Evolutionary conservation across 1,140 invertebrate species (phyloP).

Genomic region (Dendroctonus ponderosae): DNA sequence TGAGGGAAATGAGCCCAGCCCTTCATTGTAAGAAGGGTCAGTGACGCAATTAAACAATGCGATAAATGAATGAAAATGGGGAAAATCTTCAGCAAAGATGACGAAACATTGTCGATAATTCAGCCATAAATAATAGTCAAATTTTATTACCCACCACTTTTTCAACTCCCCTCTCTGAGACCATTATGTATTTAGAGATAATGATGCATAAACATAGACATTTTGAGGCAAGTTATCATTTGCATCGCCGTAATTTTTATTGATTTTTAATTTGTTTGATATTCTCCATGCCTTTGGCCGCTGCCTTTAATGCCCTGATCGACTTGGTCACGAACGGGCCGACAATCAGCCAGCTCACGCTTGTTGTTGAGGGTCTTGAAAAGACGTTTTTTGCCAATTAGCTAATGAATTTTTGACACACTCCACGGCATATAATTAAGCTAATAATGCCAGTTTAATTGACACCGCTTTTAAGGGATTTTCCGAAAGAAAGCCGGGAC

Average conservation of each 20-base stretch:
- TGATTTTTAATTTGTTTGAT: neutral
- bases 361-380: neutral
- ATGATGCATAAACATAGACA: conserved; percentile 6
- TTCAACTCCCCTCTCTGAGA: neutral
- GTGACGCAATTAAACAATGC: no score
- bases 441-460: neutral
- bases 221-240: neutral
- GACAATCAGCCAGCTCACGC: neutral
- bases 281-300: neutral
- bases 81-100: no score
- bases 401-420: conserved; percentile 5
- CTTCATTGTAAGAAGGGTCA: no score
- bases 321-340: neutral
- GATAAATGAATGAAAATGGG: no score
- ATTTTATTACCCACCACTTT: no score
- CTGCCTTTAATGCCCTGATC: neutral
- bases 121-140: no score
- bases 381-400: conserved; percentile 3
- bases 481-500: no score
- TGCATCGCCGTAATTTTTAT: neutral
- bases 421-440: conserved; percentile 1
- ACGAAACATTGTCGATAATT: no score
- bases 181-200: neutral
- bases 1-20: no score
- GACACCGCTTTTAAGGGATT: neutral